A percentile compares a stretch with the other conserved stretches of the same genome.
Evolutionary conservation across 2,888 invertebrate genomes (phyloP).

Genomic region (Vannuccia rotundouncinata): DNA sequence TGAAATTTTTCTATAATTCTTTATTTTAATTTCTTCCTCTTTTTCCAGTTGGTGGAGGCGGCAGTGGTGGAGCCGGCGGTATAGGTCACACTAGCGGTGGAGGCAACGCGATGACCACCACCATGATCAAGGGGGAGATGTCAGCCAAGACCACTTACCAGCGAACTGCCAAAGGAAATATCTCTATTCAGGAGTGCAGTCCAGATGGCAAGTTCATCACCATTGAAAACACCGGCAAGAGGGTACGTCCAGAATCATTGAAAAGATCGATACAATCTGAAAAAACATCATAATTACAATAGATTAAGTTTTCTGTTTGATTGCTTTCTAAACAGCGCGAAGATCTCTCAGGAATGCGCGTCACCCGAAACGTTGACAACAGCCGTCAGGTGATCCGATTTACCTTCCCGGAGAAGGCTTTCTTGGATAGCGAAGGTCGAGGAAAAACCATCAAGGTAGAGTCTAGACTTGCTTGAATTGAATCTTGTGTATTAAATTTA

Average conservation of each 20-base stretch:
- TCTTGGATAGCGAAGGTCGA: conserved; percentile 32
- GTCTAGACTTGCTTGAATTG: neutral
- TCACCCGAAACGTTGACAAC: conserved; percentile 54
- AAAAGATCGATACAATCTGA: too few relatives aligned
- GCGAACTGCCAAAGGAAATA: conserved; percentile 59
- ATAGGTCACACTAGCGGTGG: conserved; percentile 19
- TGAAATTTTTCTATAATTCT: too few relatives aligned
- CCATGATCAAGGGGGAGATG: conserved; percentile 55
- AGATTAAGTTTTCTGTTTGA: neutral
- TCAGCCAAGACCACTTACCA: conserved; percentile 61
- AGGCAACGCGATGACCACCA: neutral
- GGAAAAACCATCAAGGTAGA: conserved; percentile 32
- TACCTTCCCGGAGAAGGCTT: conserved; percentile 32
- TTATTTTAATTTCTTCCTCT: too few relatives aligned
- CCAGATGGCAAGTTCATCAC: conserved; percentile 58
- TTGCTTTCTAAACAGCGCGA: conserved; percentile 52
- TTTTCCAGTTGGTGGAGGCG: too few relatives aligned
- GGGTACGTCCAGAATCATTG: too few relatives aligned
- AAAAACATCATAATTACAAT: too few relatives aligned
- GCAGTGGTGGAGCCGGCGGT: too few relatives aligned
- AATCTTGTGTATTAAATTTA: neutral
- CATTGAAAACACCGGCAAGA: conserved; percentile 57
- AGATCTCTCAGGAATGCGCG: conserved; percentile 55
- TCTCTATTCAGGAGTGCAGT: conserved; percentile 57
- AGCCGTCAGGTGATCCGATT: conserved; percentile 33